Conservation (phyloP, 2,113 vertebrate species). For the Zingel zingel region DNA sequence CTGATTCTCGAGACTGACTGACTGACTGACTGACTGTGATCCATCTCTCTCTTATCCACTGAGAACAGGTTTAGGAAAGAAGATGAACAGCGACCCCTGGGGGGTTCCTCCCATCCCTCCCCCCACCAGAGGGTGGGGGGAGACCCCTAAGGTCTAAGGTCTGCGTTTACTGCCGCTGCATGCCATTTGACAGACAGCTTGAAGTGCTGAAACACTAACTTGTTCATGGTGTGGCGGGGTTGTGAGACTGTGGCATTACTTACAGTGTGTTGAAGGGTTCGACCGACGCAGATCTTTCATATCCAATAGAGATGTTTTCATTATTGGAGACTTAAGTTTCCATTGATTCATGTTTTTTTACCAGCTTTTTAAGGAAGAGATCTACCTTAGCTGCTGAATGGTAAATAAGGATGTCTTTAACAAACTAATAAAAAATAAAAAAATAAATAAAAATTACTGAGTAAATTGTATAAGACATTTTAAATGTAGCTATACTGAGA, state of each 20-base stretch:
- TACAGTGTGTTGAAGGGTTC: background rate
- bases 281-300: background rate
- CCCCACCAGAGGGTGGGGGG: conserved; percentile 51
- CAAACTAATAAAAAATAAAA: background rate
- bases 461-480: background rate
- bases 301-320: background rate
- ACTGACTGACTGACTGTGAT: conserved; percentile 4
- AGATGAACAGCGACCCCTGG: conserved; percentile 46
- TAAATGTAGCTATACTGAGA: background rate
- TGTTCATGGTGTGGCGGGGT: background rate
- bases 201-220: background rate
- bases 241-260: background rate
- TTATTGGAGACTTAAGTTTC: background rate
- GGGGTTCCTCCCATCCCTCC: conserved; percentile 48
- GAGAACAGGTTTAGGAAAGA: conserved; percentile 64
- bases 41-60: conserved; percentile 6
- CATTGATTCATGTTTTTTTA: background rate
- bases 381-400: background rate
- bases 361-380: background rate
- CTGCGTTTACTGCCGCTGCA: conserved; percentile 21
- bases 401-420: background rate
- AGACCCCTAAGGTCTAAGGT: conserved; percentile 67
- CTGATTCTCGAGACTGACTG: background rate
- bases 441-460: background rate
- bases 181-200: background rate